Base-by-base conservation (phyloP, 2,113 vertebrate genomes). In the Takifugu bimaculatus region DNA sequence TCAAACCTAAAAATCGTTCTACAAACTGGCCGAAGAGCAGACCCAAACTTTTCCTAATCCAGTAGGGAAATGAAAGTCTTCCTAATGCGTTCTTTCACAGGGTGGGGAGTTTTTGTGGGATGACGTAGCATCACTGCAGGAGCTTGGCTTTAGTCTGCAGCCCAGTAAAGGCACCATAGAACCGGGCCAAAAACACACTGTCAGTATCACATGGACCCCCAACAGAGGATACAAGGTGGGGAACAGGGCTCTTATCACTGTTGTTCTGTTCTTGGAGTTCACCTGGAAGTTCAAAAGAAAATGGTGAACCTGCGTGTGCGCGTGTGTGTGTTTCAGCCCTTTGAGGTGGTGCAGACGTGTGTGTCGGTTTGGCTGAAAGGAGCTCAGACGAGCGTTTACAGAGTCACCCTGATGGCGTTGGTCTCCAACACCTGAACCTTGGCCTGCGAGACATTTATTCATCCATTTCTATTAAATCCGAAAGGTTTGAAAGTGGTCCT, bases 151-250 rank as follows among this genome's bases (percentile, higher is more conserved):
- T 83, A 72, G 61, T 1, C 20, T 95, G 0, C 90, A 92, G 2
- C 87, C 93, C 0, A 52, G 3, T 26, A 89, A 71, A 65, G 93
- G 93, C 26, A 64, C 1, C 0, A 67, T 96, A 47, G 91, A 95
- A 2, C 63, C 88, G 0, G 93, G 94, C 2, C 87, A 87, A 48
- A 87, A 45, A 2, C 81, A 80, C 54, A 12, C 84, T 70, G 82
- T 97, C 87, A 78, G 56, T 7, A 75, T 98, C 65, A 91, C 88
- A 0, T 99, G 96, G 96, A 69, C 75, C 26, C 96, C 96, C 0
- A 90, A 87, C 58, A 80, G 72, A 5, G 92, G 88, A 47, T 90
- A 88, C 26, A 77, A 82, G 4, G 95, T 98, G 76, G 77, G 15
- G 2, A 27, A 45, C 26, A 26, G 11, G 1, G 9, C 29, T 29